Base-by-base conservation (phyloP, 2,888 invertebrate genomes). In the Lordiphosa andalusiaca region DNA sequence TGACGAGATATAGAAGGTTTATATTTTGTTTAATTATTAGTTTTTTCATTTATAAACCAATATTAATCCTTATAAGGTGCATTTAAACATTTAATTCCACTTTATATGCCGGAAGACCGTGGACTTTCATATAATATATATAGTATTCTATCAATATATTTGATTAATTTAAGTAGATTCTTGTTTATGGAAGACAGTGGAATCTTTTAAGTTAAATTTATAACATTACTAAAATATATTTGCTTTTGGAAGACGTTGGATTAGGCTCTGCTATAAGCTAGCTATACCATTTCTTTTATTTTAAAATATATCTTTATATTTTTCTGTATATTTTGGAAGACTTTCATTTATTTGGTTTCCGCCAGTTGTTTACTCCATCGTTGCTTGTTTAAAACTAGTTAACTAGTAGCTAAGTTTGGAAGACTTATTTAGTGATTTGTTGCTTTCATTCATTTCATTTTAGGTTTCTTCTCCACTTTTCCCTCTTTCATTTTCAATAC, bases 391-490 rank as follows among this genome's bases (percentile, higher is more conserved):
- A 67, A 62, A 48, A 63, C 77, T 83, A 76, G 52, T 44, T 66
- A 67, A 66, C 61, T 81, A 81, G 56, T 1, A 21, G 51, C 72
- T 73, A 73, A 71, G 71, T 64, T 78, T 90, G 91, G 91, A 91
- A 91, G 91, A 91, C 91, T 88, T 90, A 84, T 88, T 83, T 73
- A 87, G 88, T 88, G 90, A 90, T 90, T 91, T 90, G 90, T 74
- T 87, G 86, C 73, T 75, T 85, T 67, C 52, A 48, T 62, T 63
- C 44, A 37, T 30, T 54, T 30, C 10, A 69, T 71, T 64, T 48
- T 48, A 23, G 37, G 66, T 41, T 67, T 67, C 56, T 54, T 25
- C 42, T 50, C 41, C 30, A 63, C 42, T 44, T 47, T 37, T 53
- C 23, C 16, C 23, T 38, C 36, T 33, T 21, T 59, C 56, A 67